These are phyloP conservation scores for Flexamia atlantica DNA, from an alignment of 2,888 invertebrate species.

Conservation along the genomic window DNA sequence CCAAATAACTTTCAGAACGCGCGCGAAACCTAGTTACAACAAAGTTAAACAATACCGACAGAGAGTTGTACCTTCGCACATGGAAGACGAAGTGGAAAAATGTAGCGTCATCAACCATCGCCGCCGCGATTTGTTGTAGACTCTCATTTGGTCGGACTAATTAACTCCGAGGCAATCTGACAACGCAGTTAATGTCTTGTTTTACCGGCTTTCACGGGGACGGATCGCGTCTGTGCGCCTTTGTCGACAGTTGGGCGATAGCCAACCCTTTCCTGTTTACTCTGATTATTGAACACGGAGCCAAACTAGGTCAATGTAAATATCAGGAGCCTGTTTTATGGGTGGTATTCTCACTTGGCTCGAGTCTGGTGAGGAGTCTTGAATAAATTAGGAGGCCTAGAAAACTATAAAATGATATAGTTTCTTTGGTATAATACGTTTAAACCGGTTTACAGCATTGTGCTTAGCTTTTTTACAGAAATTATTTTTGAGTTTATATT, in stretches of 20 bases:
- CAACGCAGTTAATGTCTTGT: constrained; percentile 20
- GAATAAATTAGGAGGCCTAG: too few relatives aligned
- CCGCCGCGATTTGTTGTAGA: constrained; percentile 11
- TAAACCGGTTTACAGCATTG: too few relatives aligned
- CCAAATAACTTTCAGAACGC: background rate
- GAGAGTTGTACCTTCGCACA: background rate
- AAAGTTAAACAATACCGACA: background rate
- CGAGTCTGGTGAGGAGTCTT: too few relatives aligned
- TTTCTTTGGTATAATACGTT: too few relatives aligned
- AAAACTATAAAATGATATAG: too few relatives aligned
- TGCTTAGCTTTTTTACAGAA: too few relatives aligned
- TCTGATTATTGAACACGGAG: background rate
- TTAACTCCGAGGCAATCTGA: background rate
- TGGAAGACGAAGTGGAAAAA: background rate
- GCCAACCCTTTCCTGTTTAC: constrained; percentile 15
- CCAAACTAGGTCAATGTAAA: too few relatives aligned
- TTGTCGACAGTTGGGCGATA: constrained; percentile 1
- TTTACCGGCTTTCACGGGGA: background rate
- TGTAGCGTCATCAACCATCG: background rate
- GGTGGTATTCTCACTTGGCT: too few relatives aligned
- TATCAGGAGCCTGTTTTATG: too few relatives aligned
- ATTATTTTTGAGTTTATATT: too few relatives aligned
- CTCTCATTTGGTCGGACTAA: constrained; percentile 23
- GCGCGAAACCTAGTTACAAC: background rate
- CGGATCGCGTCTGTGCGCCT: too few relatives aligned